A percentile compares a stretch with the other conserved stretches of the same genome.
phyloP scores from a whole-genome alignment of 2,888 invertebrate genomes.

The Urechis unicinctus region DNA sequence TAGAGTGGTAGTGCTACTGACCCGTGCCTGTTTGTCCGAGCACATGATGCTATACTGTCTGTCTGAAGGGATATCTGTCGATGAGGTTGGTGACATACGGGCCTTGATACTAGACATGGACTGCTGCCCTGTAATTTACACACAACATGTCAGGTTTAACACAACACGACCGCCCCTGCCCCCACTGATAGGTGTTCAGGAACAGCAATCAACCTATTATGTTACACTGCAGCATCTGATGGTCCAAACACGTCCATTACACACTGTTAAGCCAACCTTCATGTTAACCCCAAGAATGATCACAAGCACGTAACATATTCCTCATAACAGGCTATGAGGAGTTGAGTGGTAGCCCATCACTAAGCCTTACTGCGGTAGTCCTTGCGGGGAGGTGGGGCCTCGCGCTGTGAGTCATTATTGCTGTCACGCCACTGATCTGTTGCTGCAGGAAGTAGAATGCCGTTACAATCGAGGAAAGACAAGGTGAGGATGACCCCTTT shows the following conservation, averaged over 20 bases:
- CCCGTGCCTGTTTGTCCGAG: constrained; percentile 69
- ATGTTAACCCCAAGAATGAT: no score
- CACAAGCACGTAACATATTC: background rate
- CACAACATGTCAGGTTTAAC: background rate
- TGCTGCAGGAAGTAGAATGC: constrained; percentile 81
- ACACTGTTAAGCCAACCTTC: no score
- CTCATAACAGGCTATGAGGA: no score
- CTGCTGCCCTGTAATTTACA: constrained; percentile 29
- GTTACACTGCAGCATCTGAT: no score
- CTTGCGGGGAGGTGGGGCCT: background rate
- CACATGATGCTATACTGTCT: constrained; percentile 88
- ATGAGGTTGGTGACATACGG: constrained; percentile 49
- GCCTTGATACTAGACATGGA: constrained; percentile 32
- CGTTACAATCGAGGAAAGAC: constrained; percentile 93
- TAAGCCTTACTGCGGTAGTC: background rate
- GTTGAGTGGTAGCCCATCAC: no score
- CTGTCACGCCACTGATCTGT: constrained; percentile 79
- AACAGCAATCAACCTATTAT: no score
- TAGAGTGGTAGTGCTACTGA: no score
- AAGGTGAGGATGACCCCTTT: constrained; percentile 90
- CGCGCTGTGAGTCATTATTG: constrained; percentile 14
- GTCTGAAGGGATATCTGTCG: constrained; percentile 60
- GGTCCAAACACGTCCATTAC: no score
- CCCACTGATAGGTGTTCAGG: no score
- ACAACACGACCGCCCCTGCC: no score